Conservation (phyloP, 2,797 vertebrate species). For the Mastacembelus armatus region DNA sequence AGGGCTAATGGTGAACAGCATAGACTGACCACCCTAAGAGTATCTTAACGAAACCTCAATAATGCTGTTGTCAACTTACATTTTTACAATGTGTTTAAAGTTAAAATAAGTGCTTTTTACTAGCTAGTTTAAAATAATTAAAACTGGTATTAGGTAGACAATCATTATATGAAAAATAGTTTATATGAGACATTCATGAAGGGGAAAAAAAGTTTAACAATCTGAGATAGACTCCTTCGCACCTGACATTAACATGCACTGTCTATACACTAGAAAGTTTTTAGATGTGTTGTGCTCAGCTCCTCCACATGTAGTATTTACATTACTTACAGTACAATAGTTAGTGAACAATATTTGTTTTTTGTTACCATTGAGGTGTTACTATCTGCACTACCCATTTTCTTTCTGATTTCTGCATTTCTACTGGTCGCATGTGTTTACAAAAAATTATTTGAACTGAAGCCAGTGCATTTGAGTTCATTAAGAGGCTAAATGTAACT, state of each 20-base stretch:
- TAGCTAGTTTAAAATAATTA: constrained; percentile 56
- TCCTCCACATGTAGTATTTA: constrained; percentile 39
- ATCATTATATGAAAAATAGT: constrained; percentile 54
- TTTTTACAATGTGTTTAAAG: constrained; percentile 32
- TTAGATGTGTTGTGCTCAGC: constrained; percentile 1
- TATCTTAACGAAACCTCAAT: constrained; percentile 46
- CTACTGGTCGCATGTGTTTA: constrained; percentile 11
- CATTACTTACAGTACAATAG: constrained; percentile 24
- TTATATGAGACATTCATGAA: constrained; percentile 72
- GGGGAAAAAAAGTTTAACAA: constrained; percentile 44
- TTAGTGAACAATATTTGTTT: constrained; percentile 10
- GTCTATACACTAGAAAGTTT: constrained; percentile 29
- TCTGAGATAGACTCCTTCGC: constrained; percentile 39
- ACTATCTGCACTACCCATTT: not conserved
- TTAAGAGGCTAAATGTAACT: constrained; percentile 16
- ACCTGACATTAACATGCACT: constrained; percentile 39
- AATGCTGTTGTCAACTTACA: constrained; percentile 22
- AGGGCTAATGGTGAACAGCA: constrained; percentile 24
- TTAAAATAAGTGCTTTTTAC: constrained; percentile 74
- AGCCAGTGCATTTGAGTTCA: constrained; percentile 11
- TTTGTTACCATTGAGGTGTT: not conserved
- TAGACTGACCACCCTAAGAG: constrained; percentile 33
- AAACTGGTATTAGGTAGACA: constrained; percentile 73
- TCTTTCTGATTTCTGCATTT: not conserved
- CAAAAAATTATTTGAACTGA: constrained; percentile 5